A percentile compares a stretch with the other conserved stretches of the same genome.
These are phyloP conservation scores for Drosophila setosimentum DNA, from an alignment of 2,888 invertebrate species.

Conservation along the genomic window DNA sequence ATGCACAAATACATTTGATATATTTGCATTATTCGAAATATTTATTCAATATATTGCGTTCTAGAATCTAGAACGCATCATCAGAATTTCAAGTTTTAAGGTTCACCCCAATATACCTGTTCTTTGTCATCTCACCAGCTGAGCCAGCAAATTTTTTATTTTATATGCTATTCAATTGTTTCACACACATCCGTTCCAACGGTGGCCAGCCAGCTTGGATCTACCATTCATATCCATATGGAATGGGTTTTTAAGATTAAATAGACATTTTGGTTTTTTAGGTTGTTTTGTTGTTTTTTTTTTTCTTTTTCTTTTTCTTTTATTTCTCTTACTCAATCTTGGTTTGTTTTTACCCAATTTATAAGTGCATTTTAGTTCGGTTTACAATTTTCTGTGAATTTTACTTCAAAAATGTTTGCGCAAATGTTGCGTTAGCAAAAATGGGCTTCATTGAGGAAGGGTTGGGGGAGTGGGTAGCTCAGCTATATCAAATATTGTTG, in stretches of 20 bases:
- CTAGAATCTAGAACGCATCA: not conserved
- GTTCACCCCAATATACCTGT: slow-evolving; percentile 47
- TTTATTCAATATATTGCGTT: not conserved
- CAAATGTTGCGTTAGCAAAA: slow-evolving; percentile 31
- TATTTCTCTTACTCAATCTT: slow-evolving; percentile 62
- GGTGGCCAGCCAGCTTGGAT: too few relatives aligned
- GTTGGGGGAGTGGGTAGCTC: not conserved
- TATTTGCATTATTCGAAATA: not conserved
- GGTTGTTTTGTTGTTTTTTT: slow-evolving; percentile 68
- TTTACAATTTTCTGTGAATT: slow-evolving; percentile 44
- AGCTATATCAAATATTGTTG: slow-evolving; percentile 41
- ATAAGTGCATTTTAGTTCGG: slow-evolving; percentile 52
- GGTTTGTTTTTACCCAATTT: slow-evolving; percentile 52
- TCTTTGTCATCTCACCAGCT: slow-evolving; percentile 3
- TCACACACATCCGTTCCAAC: slow-evolving; percentile 20
- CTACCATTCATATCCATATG: not conserved
- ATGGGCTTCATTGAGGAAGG: not conserved
- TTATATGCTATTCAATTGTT: slow-evolving; percentile 26
- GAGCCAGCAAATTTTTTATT: slow-evolving; percentile 30
- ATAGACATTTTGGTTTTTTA: slow-evolving; percentile 45
- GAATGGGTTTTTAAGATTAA: slow-evolving; percentile 2
- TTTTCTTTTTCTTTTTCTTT: slow-evolving; percentile 54
- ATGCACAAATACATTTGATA: not conserved
- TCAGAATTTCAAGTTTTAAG: slow-evolving; percentile 1
- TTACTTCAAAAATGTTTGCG: slow-evolving; percentile 3